These are phyloP conservation scores for Hermaeophaga mercurialis DNA, from an alignment of 2,888 invertebrate genomes.

Conservation along the genomic window DNA sequence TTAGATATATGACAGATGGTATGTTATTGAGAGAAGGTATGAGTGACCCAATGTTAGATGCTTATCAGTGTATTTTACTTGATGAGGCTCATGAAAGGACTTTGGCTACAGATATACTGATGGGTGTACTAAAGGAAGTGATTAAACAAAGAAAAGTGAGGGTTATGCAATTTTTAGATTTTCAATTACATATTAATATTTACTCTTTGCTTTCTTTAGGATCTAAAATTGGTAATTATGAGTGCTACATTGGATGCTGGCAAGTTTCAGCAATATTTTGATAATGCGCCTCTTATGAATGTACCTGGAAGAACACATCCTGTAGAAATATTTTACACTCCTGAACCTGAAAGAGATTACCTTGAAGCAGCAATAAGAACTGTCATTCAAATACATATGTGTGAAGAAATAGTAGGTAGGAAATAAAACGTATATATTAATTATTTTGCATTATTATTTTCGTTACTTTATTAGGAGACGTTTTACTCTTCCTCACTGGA, in stretches of 20 bases:
- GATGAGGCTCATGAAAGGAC: constrained; percentile 99
- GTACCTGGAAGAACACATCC: constrained; percentile 96
- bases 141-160: constrained; percentile 76
- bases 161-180: too few species aligned
- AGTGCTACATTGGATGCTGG: constrained; percentile 99
- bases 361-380: constrained; percentile 98
- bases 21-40: constrained; percentile 99
- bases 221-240: constrained; percentile 98
- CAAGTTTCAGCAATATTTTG: constrained; percentile 99
- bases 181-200: too few species aligned
- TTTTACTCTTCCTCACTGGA: constrained; percentile 57
- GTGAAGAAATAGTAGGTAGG: constrained; percentile 87
- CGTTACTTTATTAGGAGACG: constrained; percentile 33
- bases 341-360: constrained; percentile 97
- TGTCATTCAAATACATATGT: constrained; percentile 94
- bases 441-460: not conserved
- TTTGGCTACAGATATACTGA: constrained; percentile 96
- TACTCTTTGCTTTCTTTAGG: constrained; percentile 52
- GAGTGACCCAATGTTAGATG: constrained; percentile 97
- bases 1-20: constrained; percentile 98
- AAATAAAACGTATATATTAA: too few species aligned
- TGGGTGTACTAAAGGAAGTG: constrained; percentile 98
- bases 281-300: constrained; percentile 97
- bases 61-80: constrained; percentile 92
- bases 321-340: constrained; percentile 98